Base-by-base conservation (phyloP, 2,888 invertebrate genomes). In the Dyspetes luteomarginatus region DNA sequence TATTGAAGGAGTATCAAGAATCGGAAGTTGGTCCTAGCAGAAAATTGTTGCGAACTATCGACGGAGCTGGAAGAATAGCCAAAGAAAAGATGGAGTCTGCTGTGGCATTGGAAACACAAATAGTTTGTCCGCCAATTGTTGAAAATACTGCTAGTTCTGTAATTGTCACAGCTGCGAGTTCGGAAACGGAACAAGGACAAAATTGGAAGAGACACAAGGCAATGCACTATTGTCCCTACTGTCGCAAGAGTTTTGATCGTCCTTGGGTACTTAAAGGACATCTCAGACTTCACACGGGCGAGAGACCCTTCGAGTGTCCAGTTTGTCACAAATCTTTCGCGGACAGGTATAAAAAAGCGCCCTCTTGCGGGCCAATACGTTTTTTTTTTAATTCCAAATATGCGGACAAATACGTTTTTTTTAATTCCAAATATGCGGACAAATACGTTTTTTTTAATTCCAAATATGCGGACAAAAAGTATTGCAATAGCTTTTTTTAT, bases 191-290 rank as follows among this genome's bases (percentile, higher is more conserved):
- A 28, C 85, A 72, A 1, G 81, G 81, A 15, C 88, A 87, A 17
- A 88, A 86, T 73, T 90, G 91, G 89, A 92, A 91, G 71, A 88
- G 90, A 43, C 86, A 86, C 71, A 93, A 93, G 68, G 90, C 92
- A 0, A 90, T 90, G 80, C 94, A 94, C 90, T 92, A 92, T 30
- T 95, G 94, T 85, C 91, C 93, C 0, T 94, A 93, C 87, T 96
- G 95, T 86, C 93, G 93, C 0, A 95, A 95, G 89, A 93, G 93
- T 7, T 96, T 95, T 90, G 95, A 95, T 90, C 93, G 95, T 4
- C 95, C 95, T 4, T 95, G 95, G 95, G 95, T 95, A 36, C 91
- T 95, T 60, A 94, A 95, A 85, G 95, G 95, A 0, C 95, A 96
- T 86, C 90, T 94, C 82, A 93, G 95, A 0, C 93, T 95, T 3